Evolutionary conservation across 2,888 invertebrate genomes (phyloP), one percentile per base, ranked within the genome.

Genomic region (Unio delphinus): DNA sequence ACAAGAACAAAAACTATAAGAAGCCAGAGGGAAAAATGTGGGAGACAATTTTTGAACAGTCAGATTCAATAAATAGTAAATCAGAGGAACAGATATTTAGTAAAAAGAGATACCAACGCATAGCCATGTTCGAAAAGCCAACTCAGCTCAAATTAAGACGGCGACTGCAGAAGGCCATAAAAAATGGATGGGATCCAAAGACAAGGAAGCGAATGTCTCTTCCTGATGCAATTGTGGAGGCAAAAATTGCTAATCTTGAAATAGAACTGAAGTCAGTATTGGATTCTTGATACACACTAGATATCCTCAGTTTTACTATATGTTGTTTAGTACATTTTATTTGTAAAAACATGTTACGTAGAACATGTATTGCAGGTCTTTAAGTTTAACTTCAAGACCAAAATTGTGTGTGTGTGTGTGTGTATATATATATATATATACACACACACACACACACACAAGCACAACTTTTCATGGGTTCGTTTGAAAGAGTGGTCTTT

Each of bases 11-110:
- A 68, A 81, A 82, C 67, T 86, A 71, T 72, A 71, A 75, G n/a
- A 72, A 68, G 69, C 86, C 84, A 3, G 71, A 75, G n/a, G 78
- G 76, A 15, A 78, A 75, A 30, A 75, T 74, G 15, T 85, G 83
- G 83, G 83, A 83, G 71, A 84, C 82, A n/a, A 81, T 86, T 23
- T 81, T 75, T 68, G 86, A 86, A 70, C 73, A 65, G 28, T 83
- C 84, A 23, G 34, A 57, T 15, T 45, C 45, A 45, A 15, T 45
- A 45, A 66, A 64, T 18, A 54, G 61, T 7, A 79, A 74, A 64
- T 58, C 64, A 23, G 54, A 61, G 2, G 69, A 69, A 4, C 72
- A 75, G 11, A 7, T 74, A 5, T 65, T 65, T 45, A 75, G 81
- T 30, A 82, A 80, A 62, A 76, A 78, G 63, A 70, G 75, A 62